Base-by-base conservation (phyloP, 2,113 vertebrate species). In the Dromiciops gliroides region DNA sequence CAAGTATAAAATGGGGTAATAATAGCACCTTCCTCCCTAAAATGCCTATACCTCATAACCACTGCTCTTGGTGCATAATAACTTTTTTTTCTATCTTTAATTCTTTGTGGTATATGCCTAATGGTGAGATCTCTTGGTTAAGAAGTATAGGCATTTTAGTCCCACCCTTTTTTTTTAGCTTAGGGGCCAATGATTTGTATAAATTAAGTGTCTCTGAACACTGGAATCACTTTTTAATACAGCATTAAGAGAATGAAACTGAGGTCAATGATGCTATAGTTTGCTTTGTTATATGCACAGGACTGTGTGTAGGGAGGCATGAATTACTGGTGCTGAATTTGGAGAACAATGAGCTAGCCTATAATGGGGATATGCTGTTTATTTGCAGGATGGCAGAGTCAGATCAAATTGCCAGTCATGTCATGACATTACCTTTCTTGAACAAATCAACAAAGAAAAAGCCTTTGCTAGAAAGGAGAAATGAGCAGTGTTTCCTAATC, bases 401-500 rank as follows among this genome's bases (percentile, higher is more conserved):
- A 75, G 37, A 75, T n/a, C n/a, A 37, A 75, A 75, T 75, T 75
- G 60, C 3, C 31, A 75, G 60, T 75, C 60, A n/a, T 75, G 26
- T 56, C 53, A 75, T 19, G 37, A 6, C 14, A 75, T 75, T 75
- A n/a, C 37, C 60, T 75, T n/a, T 75, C 60, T 75, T 75, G 37
- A 37, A n/a, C 37, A 67, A 67, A 67, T 4, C 60, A 67, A 37
- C 14, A n/a, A 75, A 75, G 37, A 75, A n/a, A 75, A 75, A 75
- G 14, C 14, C 31, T n/a, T 75, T 75, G 14, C 31, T 12, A 89
- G 94, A 93, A 95, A 96, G 89, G 92, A 50, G 97, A 97, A 93
- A 14, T 56, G 97, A 97, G 97, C 89, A 31, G 95, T 90, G 92
- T 48, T 95, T 96, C 90, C 67, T 90, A 96, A 97, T 90, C 92